Evolutionary conservation across 2,888 invertebrate species (phyloP).

Genomic region (Erebia aethiops): DNA sequence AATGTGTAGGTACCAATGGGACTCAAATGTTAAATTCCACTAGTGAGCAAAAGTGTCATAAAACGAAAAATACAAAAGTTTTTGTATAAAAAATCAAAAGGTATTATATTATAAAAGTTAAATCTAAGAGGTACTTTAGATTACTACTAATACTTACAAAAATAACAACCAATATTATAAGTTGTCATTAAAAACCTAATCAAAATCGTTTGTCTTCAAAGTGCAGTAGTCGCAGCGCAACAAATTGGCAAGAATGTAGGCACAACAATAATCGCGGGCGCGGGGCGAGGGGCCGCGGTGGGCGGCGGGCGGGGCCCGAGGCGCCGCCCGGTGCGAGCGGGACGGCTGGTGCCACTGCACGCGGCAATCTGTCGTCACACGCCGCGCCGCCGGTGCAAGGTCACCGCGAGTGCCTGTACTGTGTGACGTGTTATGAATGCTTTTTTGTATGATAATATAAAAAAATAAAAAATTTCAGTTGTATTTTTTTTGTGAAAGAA

Average conservation of each 20-base stretch:
- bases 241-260: constrained; percentile 40
- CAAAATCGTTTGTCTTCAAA: background rate
- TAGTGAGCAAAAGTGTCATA: too few species aligned
- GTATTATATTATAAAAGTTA: too few species aligned
- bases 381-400: constrained; percentile 6
- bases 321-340: constrained; percentile 65
- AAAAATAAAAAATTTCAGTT: too few species aligned
- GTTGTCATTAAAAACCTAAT: background rate
- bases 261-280: constrained; percentile 51
- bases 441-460: background rate
- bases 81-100: too few species aligned
- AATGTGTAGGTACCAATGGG: too few species aligned
- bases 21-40: too few species aligned
- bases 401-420: constrained; percentile 1
- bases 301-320: constrained; percentile 74
- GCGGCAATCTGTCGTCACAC: constrained; percentile 36
- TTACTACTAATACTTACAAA: background rate
- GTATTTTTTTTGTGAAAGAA: too few species aligned
- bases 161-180: background rate
- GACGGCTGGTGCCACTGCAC: constrained; percentile 60
- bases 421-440: background rate
- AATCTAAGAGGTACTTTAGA: too few species aligned
- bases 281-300: constrained; percentile 59
- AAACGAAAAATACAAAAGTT: too few species aligned
- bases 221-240: constrained; percentile 23